A percentile compares a stretch with the other conserved stretches of the same genome.
These are phyloP conservation scores for Anabacerthia variegaticeps DNA, from an alignment of 2,797 vertebrate species.

Conservation along the genomic window DNA sequence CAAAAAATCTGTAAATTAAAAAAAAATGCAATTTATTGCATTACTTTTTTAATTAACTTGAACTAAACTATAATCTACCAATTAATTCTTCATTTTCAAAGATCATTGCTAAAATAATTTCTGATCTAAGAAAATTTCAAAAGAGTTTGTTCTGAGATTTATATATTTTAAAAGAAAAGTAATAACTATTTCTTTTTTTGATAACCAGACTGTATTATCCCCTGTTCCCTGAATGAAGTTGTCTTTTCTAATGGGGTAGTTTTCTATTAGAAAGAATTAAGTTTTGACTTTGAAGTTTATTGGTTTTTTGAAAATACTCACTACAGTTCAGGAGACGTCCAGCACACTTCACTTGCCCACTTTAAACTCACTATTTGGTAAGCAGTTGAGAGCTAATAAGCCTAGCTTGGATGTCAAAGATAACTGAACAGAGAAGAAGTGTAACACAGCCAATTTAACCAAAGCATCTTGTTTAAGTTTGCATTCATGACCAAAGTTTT, in stretches of 20 bases:
- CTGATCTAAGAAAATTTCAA: neutral
- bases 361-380: neutral
- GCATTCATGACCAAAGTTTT: neutral
- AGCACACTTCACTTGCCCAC: neutral
- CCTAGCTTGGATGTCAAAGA: neutral
- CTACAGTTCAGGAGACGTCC: neutral
- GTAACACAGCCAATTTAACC: neutral
- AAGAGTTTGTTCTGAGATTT: neutral
- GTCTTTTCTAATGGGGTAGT: neutral
- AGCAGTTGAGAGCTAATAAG: neutral
- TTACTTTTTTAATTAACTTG: neutral
- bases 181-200: neutral
- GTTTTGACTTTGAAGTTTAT: neutral
- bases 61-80: neutral
- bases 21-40: neutral
- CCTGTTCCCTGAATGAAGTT: neutral
- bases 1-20: neutral
- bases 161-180: neutral
- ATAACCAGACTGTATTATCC: neutral
- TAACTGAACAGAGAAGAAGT: neutral
- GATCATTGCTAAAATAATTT: neutral
- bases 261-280: neutral
- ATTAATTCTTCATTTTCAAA: neutral
- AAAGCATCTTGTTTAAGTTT: neutral
- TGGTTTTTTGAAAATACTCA: neutral